A percentile compares a stretch with the other conserved stretches of the same genome.
These are phyloP conservation scores for Drosophila prolongata DNA, from an alignment of 2,888 invertebrate species.

Conservation along the genomic window DNA sequence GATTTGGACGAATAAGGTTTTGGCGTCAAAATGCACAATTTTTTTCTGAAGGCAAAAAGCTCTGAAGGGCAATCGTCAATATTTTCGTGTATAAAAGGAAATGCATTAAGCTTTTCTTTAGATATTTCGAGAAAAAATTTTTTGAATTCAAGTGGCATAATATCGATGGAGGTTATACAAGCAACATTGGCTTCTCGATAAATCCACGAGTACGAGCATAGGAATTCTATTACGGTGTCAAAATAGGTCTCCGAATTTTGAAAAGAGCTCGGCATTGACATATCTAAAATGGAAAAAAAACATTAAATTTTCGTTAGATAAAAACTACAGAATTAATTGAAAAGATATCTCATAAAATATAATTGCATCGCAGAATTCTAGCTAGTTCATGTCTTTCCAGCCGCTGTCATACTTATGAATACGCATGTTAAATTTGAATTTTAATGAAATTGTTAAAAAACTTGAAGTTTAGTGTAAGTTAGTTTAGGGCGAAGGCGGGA, in stretches of 20 bases:
- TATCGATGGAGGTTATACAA: conserved; percentile 86
- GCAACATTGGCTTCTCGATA: conserved; percentile 88
- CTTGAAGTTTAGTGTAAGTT: too few species aligned
- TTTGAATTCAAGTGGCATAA: conserved; percentile 86
- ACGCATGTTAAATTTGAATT: too few species aligned
- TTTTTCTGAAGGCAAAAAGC: conserved; percentile 68
- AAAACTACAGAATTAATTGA: too few species aligned
- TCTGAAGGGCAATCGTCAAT: conserved; percentile 11
- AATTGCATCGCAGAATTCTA: too few species aligned
- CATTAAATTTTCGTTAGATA: too few species aligned
- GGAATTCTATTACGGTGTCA: conserved; percentile 86
- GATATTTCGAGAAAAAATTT: conserved; percentile 83
- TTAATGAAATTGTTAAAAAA: too few species aligned
- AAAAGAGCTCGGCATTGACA: conserved; percentile 82
- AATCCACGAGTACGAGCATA: conserved; percentile 87
- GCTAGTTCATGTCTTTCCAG: too few species aligned
- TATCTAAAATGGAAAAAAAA: conserved; percentile 54
- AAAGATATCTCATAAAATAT: too few species aligned
- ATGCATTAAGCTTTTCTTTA: conserved; percentile 85
- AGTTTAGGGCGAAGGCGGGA: too few species aligned
- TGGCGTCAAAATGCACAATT: conserved; percentile 66
- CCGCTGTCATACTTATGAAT: too few species aligned
- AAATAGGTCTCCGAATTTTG: conserved; percentile 85
- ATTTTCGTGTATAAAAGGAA: conserved; percentile 81
- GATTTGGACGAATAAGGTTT: neutral